These are phyloP conservation scores for Geotrypetes seraphini DNA, from an alignment of 2,797 vertebrate species.

Conservation along the genomic window DNA sequence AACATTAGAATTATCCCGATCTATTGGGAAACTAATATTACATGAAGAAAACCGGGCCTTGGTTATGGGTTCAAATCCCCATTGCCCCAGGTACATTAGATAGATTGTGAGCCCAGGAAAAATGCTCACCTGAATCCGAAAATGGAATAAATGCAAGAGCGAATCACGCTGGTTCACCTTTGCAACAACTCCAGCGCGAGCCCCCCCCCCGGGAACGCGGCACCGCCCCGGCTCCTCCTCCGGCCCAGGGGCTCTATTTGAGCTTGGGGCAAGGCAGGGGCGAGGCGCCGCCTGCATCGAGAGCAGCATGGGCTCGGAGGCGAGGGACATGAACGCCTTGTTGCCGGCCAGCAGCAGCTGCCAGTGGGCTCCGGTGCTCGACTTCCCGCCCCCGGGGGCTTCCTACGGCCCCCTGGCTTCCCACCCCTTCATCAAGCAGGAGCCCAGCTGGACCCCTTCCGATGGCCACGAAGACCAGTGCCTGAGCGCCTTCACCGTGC, in stretches of 20 bases:
- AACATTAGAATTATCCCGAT: too few species aligned
- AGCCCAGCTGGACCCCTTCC: slow-evolving; percentile 77
- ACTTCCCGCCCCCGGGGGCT: slow-evolving; percentile 73
- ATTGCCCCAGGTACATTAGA: too few species aligned
- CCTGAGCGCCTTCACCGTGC: slow-evolving; percentile 89
- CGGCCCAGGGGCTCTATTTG: slow-evolving; percentile 1
- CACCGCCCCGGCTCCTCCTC: slow-evolving; percentile 35
- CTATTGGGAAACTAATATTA: too few species aligned
- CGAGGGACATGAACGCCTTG: slow-evolving; percentile 82
- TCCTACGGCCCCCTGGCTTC: slow-evolving; percentile 76
- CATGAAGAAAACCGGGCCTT: too few species aligned
- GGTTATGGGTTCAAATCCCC: too few species aligned
- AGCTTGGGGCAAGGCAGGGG: slow-evolving; percentile 23
- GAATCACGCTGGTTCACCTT: too few species aligned
- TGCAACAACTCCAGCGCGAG: too few species aligned
- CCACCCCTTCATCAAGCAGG: slow-evolving; percentile 93
- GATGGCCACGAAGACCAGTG: slow-evolving; percentile 88
- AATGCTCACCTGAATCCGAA: too few species aligned
- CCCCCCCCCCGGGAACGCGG: slow-evolving; percentile 22
- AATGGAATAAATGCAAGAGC: too few species aligned
- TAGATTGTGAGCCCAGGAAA: too few species aligned
- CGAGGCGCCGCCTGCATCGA: too few species aligned
- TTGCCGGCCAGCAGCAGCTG: slow-evolving; percentile 72
- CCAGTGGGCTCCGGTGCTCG: slow-evolving; percentile 78
- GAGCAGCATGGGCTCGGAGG: slow-evolving; percentile 76